phyloP scores from a whole-genome alignment of 2,797 vertebrate species.

The Cyclopterus lumpus region DNA sequence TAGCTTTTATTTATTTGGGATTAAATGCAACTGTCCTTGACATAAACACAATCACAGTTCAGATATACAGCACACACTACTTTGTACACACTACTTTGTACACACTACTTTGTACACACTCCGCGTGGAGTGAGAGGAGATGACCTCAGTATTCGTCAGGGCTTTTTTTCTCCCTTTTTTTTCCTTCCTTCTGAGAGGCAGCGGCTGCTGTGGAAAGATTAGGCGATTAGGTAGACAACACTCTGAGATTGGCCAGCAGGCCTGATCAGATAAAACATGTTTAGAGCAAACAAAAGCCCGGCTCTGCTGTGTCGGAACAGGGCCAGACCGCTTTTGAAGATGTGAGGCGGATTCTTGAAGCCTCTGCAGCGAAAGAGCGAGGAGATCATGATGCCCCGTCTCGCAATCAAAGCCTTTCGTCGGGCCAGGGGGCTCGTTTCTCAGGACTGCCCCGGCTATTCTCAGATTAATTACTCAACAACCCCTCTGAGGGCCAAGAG shows the following conservation, averaged over 20 bases:
- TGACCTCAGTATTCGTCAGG: conserved; percentile 35
- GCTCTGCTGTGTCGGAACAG: conserved; percentile 60
- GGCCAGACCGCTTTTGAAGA: conserved; percentile 68
- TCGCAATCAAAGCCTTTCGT: conserved; percentile 63
- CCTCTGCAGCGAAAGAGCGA: conserved; percentile 42
- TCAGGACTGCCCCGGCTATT: conserved; percentile 58
- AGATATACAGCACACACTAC: background rate
- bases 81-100: conserved; percentile 15
- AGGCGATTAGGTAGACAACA: conserved; percentile 61
- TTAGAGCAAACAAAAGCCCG: conserved; percentile 67
- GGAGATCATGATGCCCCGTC: conserved; percentile 64
- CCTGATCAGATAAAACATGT: conserved; percentile 72
- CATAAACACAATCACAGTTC: background rate
- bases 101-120: conserved; percentile 8
- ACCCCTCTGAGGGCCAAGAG: conserved; percentile 44
- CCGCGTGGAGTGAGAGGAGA: conserved; percentile 25
- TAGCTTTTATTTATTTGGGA: background rate
- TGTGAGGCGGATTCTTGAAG: conserved; percentile 59
- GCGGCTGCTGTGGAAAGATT: conserved; percentile 57
- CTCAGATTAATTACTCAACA: conserved; percentile 73
- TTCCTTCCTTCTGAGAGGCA: conserved; percentile 5
- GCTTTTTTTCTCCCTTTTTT: conserved; percentile 20
- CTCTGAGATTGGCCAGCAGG: conserved; percentile 50
- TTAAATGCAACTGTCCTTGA: background rate
- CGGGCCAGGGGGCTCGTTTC: conserved; percentile 43